Evolutionary conservation across 2,113 vertebrate species (phyloP).

Genomic region (Thunnus maccoyii): DNA sequence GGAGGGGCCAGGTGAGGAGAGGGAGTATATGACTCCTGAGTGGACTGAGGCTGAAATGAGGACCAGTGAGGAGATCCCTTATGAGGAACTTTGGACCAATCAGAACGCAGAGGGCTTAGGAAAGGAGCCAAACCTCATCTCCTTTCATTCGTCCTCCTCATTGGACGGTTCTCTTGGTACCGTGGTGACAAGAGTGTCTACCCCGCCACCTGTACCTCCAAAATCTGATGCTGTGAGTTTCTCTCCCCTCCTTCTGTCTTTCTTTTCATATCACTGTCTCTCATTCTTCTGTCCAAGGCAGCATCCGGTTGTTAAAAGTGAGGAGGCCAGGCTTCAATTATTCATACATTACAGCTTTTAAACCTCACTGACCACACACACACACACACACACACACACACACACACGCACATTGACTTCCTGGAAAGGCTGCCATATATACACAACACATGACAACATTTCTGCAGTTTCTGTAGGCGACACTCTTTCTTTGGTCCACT

Average conservation of each 20-base stretch:
- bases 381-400: slow-evolving; percentile 52
- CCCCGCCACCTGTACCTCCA: slow-evolving; percentile 94
- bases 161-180: slow-evolving; percentile 82
- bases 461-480: no score
- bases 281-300: slow-evolving; percentile 41
- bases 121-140: slow-evolving; percentile 89
- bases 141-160: slow-evolving; percentile 84
- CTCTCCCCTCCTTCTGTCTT: slow-evolving; percentile 17
- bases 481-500: no score
- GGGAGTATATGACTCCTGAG: slow-evolving; percentile 93
- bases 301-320: slow-evolving; percentile 75
- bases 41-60: slow-evolving; percentile 90
- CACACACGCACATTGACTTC: slow-evolving; percentile 54
- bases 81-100: slow-evolving; percentile 97
- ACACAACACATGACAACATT: slow-evolving; percentile 21
- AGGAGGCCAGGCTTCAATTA: slow-evolving; percentile 73
- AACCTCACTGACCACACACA: slow-evolving; percentile 53
- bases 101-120: slow-evolving; percentile 81
- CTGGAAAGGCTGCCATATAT: slow-evolving; percentile 56
- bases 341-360: slow-evolving; percentile 75
- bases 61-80: slow-evolving; percentile 92
- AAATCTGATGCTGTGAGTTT: slow-evolving; percentile 98
- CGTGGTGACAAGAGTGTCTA: slow-evolving; percentile 82
- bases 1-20: slow-evolving; percentile 87
- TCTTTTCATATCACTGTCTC: slow-evolving; percentile 18